These are phyloP conservation scores for Vulpes lagopus DNA, from an alignment of 2,113 vertebrate genomes.

Conservation along the genomic window DNA sequence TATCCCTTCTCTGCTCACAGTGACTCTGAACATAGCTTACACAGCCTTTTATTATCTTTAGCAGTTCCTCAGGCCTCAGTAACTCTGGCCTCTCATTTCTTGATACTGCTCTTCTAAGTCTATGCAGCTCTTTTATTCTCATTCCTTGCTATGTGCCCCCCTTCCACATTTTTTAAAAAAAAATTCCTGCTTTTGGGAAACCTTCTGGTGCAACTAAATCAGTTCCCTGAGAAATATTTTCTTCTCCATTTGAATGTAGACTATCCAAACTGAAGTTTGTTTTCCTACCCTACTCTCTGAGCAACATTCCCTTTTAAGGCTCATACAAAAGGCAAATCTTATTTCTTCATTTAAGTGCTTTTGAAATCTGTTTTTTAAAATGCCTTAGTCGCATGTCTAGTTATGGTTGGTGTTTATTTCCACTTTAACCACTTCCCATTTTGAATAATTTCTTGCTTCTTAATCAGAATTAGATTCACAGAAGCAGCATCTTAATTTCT, in stretches of 20 bases:
- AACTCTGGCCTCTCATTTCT: not conserved
- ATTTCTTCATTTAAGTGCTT: not conserved
- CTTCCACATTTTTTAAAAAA: not conserved
- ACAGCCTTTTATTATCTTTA: not conserved
- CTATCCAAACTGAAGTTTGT: not conserved
- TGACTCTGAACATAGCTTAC: not conserved
- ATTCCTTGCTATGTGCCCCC: not conserved
- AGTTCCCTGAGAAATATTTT: conserved; percentile 16
- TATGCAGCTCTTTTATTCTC: not conserved
- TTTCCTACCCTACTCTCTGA: not conserved
- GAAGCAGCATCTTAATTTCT: conserved; percentile 4
- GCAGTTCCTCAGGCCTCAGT: not conserved
- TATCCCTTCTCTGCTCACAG: conserved; percentile 1
- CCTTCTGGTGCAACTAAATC: not conserved
- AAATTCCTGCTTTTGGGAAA: not conserved
- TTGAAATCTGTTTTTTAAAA: conserved; percentile 11
- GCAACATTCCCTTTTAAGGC: not conserved
- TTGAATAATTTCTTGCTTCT: conserved; percentile 19
- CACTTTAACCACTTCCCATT: not conserved
- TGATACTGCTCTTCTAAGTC: not conserved
- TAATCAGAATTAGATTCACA: conserved; percentile 41
- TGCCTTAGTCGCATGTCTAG: not conserved
- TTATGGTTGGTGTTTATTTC: conserved; percentile 53
- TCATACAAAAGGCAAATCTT: not conserved
- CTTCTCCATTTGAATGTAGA: not conserved